phyloP scores from a whole-genome alignment of 2,797 vertebrate genomes.

The Botia kubotai region DNA sequence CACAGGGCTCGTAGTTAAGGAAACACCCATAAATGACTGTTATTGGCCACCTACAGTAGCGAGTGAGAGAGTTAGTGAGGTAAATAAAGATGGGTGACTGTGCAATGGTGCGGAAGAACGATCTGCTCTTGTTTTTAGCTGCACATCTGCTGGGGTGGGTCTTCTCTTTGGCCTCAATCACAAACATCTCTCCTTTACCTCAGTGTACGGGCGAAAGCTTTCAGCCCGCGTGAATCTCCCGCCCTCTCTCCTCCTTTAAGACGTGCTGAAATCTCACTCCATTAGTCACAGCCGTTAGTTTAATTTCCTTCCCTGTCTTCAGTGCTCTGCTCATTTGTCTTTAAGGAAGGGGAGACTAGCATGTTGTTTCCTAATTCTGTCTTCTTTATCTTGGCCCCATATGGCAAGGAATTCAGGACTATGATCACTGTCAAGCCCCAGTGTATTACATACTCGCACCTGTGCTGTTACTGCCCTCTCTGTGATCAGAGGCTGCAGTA shows the following conservation, averaged over 20 bases:
- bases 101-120: constrained; percentile 3
- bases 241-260: constrained; percentile 31
- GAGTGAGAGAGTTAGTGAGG: constrained; percentile 2
- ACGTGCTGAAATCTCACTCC: constrained; percentile 33
- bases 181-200: constrained; percentile 13
- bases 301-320: constrained; percentile 32
- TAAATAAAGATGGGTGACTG: background rate
- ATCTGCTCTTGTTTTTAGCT: background rate
- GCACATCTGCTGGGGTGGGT: constrained; percentile 30
- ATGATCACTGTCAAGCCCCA: constrained; percentile 37
- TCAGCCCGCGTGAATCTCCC: constrained; percentile 21
- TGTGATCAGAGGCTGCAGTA: background rate
- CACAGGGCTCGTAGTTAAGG: background rate
- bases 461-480: constrained; percentile 32
- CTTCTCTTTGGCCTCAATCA: constrained; percentile 14
- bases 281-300: constrained; percentile 38
- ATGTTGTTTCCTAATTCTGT: constrained; percentile 32
- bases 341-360: constrained; percentile 23
- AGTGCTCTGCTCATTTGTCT: constrained; percentile 35
- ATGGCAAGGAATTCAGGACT: constrained; percentile 37
- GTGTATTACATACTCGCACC: constrained; percentile 28
- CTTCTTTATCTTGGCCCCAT: background rate
- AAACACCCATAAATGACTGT: background rate
- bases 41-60: constrained; percentile 4
- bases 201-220: constrained; percentile 30